A percentile compares a stretch with the other conserved stretches of the same genome.
Evolutionary conservation across 2,113 vertebrate genomes (phyloP).

Genomic region (Empidonax alnorum): DNA sequence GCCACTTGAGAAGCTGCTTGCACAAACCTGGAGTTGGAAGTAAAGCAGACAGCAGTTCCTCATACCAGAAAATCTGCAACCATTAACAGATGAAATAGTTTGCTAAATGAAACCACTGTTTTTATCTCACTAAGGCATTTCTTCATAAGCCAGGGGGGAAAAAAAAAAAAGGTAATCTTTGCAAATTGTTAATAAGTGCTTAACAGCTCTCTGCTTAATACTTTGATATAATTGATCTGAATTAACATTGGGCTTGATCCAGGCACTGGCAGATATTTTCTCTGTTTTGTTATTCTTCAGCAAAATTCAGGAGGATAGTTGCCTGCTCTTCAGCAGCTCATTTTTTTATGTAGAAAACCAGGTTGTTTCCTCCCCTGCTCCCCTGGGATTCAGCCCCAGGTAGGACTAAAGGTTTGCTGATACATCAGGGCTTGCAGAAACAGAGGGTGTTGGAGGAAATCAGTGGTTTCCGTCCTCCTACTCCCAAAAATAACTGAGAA

Average conservation of each 20-base stretch:
- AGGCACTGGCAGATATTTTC: not conserved
- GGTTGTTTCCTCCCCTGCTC: not conserved
- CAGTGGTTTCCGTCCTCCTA: not conserved
- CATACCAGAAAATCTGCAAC: not conserved
- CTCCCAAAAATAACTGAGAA: not conserved
- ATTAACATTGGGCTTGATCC: not conserved
- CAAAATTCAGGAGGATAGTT: not conserved
- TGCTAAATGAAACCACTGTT: not conserved
- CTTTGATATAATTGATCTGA: not conserved
- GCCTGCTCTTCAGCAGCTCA: not conserved
- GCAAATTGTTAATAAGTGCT: not conserved
- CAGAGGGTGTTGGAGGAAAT: not conserved
- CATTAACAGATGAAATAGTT: not conserved
- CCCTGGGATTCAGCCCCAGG: not conserved
- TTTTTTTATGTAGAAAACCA: not conserved
- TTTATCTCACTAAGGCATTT: not conserved
- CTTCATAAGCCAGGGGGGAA: not conserved
- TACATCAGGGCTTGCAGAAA: not conserved
- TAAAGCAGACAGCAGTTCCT: not conserved
- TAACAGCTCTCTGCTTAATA: not conserved
- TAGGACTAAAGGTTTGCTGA: not conserved
- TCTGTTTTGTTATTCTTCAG: not conserved
- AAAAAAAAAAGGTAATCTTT: not conserved
- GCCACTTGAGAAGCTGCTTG: not conserved
- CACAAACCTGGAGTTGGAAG: not conserved